phyloP scores from a whole-genome alignment of 2,797 vertebrate genomes.

The Arnoldichthys spilopterus region DNA sequence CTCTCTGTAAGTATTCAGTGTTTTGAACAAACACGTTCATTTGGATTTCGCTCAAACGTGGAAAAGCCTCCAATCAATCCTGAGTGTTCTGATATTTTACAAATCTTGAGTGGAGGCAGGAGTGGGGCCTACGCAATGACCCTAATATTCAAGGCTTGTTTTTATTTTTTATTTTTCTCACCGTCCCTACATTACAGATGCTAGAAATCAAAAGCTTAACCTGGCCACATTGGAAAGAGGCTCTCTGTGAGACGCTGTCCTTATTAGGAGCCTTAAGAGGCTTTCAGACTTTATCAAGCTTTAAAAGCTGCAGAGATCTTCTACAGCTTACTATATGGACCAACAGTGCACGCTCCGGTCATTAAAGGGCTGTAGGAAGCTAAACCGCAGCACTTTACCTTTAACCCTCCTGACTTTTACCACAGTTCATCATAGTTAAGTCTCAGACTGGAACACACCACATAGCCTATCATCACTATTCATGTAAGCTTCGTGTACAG shows the following conservation, averaged over 20 bases:
- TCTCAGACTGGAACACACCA: constrained; percentile 38
- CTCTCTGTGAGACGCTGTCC: constrained; percentile 67
- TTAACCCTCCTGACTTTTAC: constrained; percentile 58
- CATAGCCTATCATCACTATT: constrained; percentile 6
- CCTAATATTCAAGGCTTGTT: constrained; percentile 64
- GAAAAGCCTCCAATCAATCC: constrained; percentile 64
- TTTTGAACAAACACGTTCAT: constrained; percentile 43
- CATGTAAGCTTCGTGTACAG: constrained; percentile 43
- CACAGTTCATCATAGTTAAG: constrained; percentile 32
- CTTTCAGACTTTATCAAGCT: constrained; percentile 84
- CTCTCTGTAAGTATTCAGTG: constrained; percentile 22
- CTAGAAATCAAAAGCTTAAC: constrained; percentile 61
- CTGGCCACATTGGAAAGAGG: constrained; percentile 67
- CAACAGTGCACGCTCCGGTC: constrained; percentile 60
- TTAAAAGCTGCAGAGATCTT: constrained; percentile 77
- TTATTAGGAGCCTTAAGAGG: constrained; percentile 68
- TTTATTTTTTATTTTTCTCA: constrained; percentile 67
- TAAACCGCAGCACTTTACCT: constrained; percentile 57
- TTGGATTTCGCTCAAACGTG: constrained; percentile 44
- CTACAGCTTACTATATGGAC: constrained; percentile 43
- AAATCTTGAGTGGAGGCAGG: constrained; percentile 43
- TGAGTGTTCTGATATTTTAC: constrained; percentile 70
- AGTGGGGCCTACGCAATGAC: constrained; percentile 64
- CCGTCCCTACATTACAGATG: constrained; percentile 64
- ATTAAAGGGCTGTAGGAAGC: constrained; percentile 64